These are phyloP conservation scores for Typhlichthys subterraneus DNA, from an alignment of 2,797 vertebrate species.

Conservation along the genomic window DNA sequence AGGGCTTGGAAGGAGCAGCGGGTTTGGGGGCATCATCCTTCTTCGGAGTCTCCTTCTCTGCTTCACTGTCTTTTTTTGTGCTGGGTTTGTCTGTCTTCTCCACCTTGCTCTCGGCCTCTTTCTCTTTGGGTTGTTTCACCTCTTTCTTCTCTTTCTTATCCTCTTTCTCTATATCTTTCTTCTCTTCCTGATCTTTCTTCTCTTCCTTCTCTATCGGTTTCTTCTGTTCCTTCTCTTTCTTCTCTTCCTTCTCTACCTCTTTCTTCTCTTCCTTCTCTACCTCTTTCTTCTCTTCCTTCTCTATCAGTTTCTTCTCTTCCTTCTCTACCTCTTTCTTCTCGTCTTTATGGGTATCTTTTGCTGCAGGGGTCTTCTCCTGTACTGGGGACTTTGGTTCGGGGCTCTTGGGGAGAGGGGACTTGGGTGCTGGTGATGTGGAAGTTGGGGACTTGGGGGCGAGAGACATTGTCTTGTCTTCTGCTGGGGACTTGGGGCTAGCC, in stretches of 20 bases:
- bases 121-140: conserved; percentile 58
- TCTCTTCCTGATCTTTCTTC: conserved; percentile 48
- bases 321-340: conserved; percentile 55
- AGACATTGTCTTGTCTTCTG: conserved; percentile 29
- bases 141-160: conserved; percentile 47
- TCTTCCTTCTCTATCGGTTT: conserved; percentile 46
- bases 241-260: neutral
- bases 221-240: conserved; percentile 33
- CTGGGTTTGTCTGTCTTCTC: conserved; percentile 61
- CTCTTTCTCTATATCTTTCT: conserved; percentile 52
- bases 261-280: neutral
- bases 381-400: conserved; percentile 68
- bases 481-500: neutral
- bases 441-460: conserved; percentile 36
- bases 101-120: conserved; percentile 58
- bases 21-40: conserved; percentile 59
- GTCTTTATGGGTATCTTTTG: conserved; percentile 63
- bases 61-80: conserved; percentile 65
- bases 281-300: neutral
- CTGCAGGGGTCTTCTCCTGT: conserved; percentile 61
- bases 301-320: conserved; percentile 4
- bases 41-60: conserved; percentile 53
- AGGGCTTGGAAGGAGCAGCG: conserved; percentile 51
- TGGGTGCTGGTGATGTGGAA: conserved; percentile 57
- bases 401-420: conserved; percentile 41